A percentile compares a stretch with the other conserved stretches of the same genome.
Conservation (phyloP, 1,140 invertebrate species). For the Plutomurus gul region DNA sequence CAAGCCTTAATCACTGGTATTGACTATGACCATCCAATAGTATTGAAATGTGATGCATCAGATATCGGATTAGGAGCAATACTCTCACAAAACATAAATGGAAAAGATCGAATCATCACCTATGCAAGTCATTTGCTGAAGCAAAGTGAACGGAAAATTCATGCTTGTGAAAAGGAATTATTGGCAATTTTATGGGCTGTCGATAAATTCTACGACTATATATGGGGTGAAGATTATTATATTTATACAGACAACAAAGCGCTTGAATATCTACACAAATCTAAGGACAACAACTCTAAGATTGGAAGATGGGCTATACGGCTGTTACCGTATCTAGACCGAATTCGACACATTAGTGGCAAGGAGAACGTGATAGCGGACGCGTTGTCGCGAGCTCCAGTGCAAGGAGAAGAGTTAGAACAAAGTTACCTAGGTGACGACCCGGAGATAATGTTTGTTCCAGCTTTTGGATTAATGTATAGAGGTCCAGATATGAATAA, state of each 20-base stretch:
- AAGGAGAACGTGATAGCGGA: not conserved
- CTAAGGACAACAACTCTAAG: conserved; percentile 26
- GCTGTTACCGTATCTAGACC: not conserved
- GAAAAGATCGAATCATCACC: conserved; percentile 14
- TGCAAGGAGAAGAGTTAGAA: not conserved
- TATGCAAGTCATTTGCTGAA: conserved; percentile 36
- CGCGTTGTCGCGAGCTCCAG: not conserved
- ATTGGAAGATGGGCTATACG: conserved; percentile 45
- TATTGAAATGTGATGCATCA: conserved; percentile 36
- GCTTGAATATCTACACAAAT: conserved; percentile 14
- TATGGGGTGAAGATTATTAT: conserved; percentile 33
- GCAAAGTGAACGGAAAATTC: not conserved
- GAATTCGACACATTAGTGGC: not conserved
- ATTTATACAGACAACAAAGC: conserved; percentile 45
- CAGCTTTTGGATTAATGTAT: not conserved
- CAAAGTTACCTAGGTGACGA: not conserved
- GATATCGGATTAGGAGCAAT: conserved; percentile 41
- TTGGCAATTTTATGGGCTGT: conserved; percentile 44
- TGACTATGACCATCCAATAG: conserved; percentile 37
- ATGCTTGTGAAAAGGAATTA: conserved; percentile 38
- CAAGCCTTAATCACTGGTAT: conserved; percentile 13
- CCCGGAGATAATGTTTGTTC: not conserved
- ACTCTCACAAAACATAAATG: conserved; percentile 33
- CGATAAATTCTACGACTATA: conserved; percentile 45
- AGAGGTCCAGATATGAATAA: not conserved